Conservation (phyloP, 37 sponge, comb jelly and placozoan species). For the Hormiphora californensis region DNA sequence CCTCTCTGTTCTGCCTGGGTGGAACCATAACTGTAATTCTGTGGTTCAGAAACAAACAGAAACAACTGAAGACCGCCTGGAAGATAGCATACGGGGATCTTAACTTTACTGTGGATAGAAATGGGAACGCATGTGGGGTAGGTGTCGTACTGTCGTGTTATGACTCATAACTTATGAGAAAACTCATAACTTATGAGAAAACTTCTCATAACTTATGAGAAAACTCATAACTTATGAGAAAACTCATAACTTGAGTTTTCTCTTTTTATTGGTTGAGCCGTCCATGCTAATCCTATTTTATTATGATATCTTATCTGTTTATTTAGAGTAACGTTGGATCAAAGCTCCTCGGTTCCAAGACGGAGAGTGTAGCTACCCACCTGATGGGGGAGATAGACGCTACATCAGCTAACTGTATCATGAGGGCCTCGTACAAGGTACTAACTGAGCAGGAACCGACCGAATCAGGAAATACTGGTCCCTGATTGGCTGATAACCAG, state of each 20-base stretch:
- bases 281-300: too few species aligned
- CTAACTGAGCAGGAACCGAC: too few species aligned
- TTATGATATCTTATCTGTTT: background rate
- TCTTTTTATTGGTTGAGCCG: too few species aligned
- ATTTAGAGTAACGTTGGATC: slow-evolving; percentile 21
- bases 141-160: background rate
- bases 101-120: slow-evolving; percentile 14
- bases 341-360: background rate
- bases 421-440: background rate
- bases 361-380: background rate
- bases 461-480: too few species aligned
- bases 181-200: background rate
- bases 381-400: background rate
- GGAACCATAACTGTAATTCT: background rate
- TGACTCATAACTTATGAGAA: background rate
- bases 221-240: background rate
- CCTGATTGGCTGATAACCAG: too few species aligned
- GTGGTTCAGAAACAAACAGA: slow-evolving; percentile 33
- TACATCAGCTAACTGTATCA: too few species aligned
- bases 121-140: slow-evolving; percentile 32
- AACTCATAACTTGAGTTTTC: background rate
- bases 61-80: slow-evolving; percentile 40
- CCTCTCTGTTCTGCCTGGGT: background rate
- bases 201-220: background rate
- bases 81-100: slow-evolving; percentile 27